These are phyloP conservation scores for Mechanitis mazaeus DNA, from an alignment of 2,888 invertebrate genomes.

Conservation along the genomic window DNA sequence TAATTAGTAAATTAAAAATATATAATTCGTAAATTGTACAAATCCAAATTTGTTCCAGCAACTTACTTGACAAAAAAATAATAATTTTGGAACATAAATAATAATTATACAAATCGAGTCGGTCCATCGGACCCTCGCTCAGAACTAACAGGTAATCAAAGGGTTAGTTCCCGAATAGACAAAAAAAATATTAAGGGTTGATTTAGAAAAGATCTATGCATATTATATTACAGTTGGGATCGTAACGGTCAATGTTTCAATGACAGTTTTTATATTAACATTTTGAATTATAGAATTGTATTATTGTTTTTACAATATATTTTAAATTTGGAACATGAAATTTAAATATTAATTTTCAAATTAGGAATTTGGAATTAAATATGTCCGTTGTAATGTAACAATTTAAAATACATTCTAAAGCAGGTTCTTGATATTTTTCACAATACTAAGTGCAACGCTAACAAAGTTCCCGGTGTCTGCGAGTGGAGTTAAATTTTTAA, in stretches of 20 bases:
- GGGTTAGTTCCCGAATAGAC: slow-evolving; percentile 57
- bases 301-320: not conserved
- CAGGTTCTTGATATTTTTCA: not conserved
- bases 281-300: not conserved
- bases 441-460: not conserved
- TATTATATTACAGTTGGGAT: slow-evolving; percentile 45
- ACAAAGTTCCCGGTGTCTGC: slow-evolving; percentile 1
- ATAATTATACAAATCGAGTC: slow-evolving; percentile 7
- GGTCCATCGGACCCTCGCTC: slow-evolving; percentile 24
- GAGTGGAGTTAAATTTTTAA: slow-evolving; percentile 30
- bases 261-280: not conserved
- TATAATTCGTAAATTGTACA: slow-evolving; percentile 8
- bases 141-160: slow-evolving; percentile 67
- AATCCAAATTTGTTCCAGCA: slow-evolving; percentile 7
- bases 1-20: too few species aligned
- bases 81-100: not conserved
- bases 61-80: not conserved
- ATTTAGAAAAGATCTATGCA: slow-evolving; percentile 47
- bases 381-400: not conserved
- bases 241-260: slow-evolving; percentile 44
- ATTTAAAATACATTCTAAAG: not conserved
- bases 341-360: too few species aligned
- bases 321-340: too few species aligned
- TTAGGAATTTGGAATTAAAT: not conserved
- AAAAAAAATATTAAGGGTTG: slow-evolving; percentile 54